Conservation (phyloP, 2,888 invertebrate species). For the Pristionchus exspectatus region DNA sequence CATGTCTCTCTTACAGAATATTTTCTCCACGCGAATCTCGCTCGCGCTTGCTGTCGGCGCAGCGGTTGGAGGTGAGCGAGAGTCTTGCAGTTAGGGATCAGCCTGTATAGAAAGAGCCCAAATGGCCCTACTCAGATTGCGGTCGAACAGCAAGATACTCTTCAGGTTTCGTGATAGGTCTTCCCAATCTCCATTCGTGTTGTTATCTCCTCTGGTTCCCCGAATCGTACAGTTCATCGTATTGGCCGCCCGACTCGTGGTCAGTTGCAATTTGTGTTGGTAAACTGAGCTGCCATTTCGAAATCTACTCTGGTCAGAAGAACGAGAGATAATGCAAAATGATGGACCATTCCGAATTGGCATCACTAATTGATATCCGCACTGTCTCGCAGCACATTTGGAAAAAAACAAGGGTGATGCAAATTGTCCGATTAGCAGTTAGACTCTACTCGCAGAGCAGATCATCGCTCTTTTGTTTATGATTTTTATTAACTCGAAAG, state of each 20-base stretch:
- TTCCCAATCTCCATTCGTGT: slow-evolving; percentile 37
- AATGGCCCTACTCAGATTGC: not conserved
- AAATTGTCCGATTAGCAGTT: no score
- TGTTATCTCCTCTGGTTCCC: slow-evolving; percentile 46
- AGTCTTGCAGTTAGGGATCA: no score
- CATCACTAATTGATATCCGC: no score
- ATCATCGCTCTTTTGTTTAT: no score
- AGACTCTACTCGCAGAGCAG: not conserved
- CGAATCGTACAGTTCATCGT: slow-evolving; percentile 31
- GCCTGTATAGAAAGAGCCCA: no score
- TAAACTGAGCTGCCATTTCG: no score
- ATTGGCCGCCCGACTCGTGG: slow-evolving; percentile 35
- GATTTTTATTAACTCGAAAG: not conserved
- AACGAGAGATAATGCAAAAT: no score
- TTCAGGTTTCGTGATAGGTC: slow-evolving; percentile 21
- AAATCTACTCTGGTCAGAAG: no score
- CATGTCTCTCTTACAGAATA: not conserved
- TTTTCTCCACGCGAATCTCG: slow-evolving; percentile 9
- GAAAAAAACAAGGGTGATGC: no score
- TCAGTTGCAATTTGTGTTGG: not conserved
- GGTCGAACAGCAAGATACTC: not conserved
- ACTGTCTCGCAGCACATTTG: no score
- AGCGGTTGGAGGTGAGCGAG: not conserved
- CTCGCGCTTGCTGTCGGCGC: not conserved
- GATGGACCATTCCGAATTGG: no score